Evolutionary conservation across 2,888 invertebrate genomes (phyloP), one percentile per base, ranked within the genome.

Genomic region (Pristionchus mayeri): DNA sequence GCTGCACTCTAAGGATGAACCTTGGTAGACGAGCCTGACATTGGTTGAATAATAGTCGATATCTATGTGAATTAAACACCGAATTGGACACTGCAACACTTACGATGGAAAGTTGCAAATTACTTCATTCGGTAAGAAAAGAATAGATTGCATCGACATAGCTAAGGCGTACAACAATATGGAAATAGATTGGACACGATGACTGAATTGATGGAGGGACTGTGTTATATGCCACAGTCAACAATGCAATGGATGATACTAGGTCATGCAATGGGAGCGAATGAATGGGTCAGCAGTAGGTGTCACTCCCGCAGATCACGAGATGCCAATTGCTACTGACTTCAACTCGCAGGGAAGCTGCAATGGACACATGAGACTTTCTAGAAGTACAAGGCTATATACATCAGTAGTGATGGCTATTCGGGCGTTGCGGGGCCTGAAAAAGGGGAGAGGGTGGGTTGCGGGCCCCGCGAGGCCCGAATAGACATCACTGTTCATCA

Each of bases 321-420:
- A 4, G 11, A 80, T 34, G 21, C 57, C n/a, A 50, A 54, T 4
- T 18, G 80, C 80, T 21, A 57, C 54, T n/a, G 54, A 37, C 40
- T 54, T 80, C 21, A 80, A 57, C 24, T 80, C 54, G 3, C 24
- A 54, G 37, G 57, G 80, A 40, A 80, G 80, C 80, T 80, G 80
- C 21, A 80, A 80, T 37, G 0, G 3, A 40, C 3, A 27, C 1
- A 78, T 78, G n/a, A 30, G 34, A n/a, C 2, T 18, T 34, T 18
- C 6, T 11, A 9, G 3, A 60, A 6, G 18, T 18, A 52, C 21
- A 52, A 21, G 3, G 3, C 9, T 52, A 21, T n/a, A n/a, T n/a
- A n/a, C n/a, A n/a, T n/a, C n/a, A n/a, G n/a, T n/a, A n/a, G n/a
- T n/a, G n/a, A n/a, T n/a, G n/a, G n/a, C n/a, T n/a, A n/a, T n/a